phyloP scores from a whole-genome alignment of 1,140 invertebrate genomes.

The Helicoverpa armigera region DNA sequence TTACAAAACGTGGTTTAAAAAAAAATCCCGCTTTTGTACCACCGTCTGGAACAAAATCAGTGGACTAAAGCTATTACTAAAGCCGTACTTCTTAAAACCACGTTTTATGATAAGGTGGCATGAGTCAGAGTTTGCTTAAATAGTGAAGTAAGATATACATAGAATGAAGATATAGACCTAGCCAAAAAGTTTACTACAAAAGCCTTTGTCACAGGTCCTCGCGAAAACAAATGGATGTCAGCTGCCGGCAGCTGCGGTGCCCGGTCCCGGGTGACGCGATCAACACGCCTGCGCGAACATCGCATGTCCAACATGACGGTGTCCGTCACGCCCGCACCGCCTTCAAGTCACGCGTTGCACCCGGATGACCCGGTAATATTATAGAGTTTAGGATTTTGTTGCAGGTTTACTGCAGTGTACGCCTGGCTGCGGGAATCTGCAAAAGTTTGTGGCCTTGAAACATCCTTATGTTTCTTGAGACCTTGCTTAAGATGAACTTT shows the following conservation, averaged over 20 bases:
- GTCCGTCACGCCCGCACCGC: conserved; percentile 82
- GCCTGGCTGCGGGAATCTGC: background rate
- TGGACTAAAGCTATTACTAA: too few species aligned
- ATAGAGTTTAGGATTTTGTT: background rate
- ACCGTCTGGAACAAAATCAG: too few species aligned
- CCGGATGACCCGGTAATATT: conserved; percentile 77
- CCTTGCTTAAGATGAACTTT: background rate
- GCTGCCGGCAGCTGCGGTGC: conserved; percentile 70
- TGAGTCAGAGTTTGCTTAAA: too few species aligned
- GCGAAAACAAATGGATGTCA: conserved; percentile 84
- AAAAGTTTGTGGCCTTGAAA: too few species aligned
- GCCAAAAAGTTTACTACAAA: too few species aligned
- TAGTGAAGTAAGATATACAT: too few species aligned
- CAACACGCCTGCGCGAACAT: conserved; percentile 81
- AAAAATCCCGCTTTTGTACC: too few species aligned
- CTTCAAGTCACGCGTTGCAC: conserved; percentile 51
- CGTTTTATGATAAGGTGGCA: too few species aligned
- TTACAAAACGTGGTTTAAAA: too few species aligned
- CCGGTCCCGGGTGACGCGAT: conserved; percentile 69
- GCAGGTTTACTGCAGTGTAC: background rate
- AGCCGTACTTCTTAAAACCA: too few species aligned
- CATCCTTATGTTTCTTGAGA: background rate
- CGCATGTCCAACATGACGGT: conserved; percentile 86
- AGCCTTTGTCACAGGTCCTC: conserved; percentile 65
- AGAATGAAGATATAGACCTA: too few species aligned